Conservation (phyloP, 2,888 invertebrate species). For the Hyposoter didymator region DNA sequence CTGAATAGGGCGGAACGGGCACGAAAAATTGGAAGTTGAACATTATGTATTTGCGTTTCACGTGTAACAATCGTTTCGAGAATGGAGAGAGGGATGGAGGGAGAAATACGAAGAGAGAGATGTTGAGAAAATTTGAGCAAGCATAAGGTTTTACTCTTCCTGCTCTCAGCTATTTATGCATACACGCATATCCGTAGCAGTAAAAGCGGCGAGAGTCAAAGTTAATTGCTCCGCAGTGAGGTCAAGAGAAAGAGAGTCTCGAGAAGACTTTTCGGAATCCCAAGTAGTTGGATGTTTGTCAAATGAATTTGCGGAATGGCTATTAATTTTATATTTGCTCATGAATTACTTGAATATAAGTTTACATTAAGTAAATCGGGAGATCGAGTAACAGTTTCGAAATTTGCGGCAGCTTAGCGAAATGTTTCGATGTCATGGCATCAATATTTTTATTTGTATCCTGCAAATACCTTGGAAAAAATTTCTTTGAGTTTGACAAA, state of each 20-base stretch:
- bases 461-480: background rate
- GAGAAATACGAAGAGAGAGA: background rate
- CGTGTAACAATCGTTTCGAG: background rate
- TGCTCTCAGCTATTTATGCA: constrained; percentile 20
- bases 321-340: background rate
- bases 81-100: background rate
- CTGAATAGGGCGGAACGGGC: background rate
- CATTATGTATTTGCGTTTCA: constrained; percentile 32
- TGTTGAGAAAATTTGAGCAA: background rate
- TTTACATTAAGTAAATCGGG: background rate
- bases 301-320: background rate
- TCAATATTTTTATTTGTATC: background rate
- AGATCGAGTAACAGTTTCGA: background rate
- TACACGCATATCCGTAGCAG: constrained; percentile 26
- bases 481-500: too few relatives aligned
- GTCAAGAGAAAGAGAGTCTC: constrained; percentile 20
- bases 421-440: background rate
- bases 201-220: constrained; percentile 37
- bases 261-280: constrained; percentile 1
- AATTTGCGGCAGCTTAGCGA: background rate
- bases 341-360: background rate
- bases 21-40: constrained; percentile 8
- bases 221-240: constrained; percentile 48
- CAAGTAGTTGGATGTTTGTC: background rate
- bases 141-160: background rate